Conservation (phyloP, 1,140 invertebrate species). For the Drosophila nigromelanica region DNA sequence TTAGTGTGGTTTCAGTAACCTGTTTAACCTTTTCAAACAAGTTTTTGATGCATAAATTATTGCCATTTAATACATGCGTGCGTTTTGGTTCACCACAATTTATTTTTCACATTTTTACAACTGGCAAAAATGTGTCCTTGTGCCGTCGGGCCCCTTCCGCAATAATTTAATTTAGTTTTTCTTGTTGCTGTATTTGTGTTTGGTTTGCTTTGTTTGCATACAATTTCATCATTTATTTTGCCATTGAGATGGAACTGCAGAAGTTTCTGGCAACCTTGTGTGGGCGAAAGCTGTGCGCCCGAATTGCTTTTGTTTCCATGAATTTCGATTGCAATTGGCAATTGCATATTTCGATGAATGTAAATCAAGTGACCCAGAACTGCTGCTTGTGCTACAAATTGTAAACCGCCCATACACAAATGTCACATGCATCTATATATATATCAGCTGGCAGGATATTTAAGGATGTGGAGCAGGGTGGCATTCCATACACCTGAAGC, state of each 20-base stretch:
- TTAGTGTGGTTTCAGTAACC: slow-evolving; percentile 19
- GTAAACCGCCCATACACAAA: neutral
- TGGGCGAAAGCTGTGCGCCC: slow-evolving; percentile 3
- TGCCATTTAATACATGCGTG: slow-evolving; percentile 23
- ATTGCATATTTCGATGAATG: slow-evolving; percentile 18
- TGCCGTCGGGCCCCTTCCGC: neutral
- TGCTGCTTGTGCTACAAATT: neutral
- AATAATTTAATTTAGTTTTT: slow-evolving; percentile 36
- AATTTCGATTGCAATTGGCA: slow-evolving; percentile 18
- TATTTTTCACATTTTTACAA: slow-evolving; percentile 6
- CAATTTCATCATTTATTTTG: slow-evolving; percentile 21
- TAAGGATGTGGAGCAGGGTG: neutral
- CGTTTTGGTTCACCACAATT: slow-evolving; percentile 29
- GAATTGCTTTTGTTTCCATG: slow-evolving; percentile 21
- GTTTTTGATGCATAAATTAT: slow-evolving; percentile 45
- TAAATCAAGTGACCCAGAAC: slow-evolving; percentile 28
- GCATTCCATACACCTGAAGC: neutral
- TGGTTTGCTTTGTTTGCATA: neutral
- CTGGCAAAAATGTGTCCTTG: slow-evolving; percentile 11
- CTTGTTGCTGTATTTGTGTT: slow-evolving; percentile 1
- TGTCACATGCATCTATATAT: slow-evolving; percentile 5
- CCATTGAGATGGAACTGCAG: neutral
- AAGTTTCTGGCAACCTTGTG: slow-evolving; percentile 1
- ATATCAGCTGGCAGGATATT: neutral
- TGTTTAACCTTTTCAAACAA: slow-evolving; percentile 39